phyloP scores from a whole-genome alignment of 2,113 vertebrate species.

The Takifugu flavidus region DNA sequence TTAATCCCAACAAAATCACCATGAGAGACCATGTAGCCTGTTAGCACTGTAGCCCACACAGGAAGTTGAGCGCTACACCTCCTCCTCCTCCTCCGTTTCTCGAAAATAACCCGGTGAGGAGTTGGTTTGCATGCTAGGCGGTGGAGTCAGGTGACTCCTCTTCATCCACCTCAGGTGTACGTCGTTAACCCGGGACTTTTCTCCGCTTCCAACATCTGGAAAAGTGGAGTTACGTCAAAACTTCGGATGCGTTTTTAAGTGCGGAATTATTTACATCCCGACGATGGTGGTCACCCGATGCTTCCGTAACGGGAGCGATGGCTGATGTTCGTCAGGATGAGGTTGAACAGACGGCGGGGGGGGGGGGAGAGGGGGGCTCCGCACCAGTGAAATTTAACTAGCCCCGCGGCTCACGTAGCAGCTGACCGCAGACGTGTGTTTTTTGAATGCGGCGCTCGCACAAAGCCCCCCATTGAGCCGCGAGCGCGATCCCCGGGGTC shows the following conservation, averaged over 20 bases:
- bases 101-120: slow-evolving; percentile 59
- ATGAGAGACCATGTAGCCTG: no score
- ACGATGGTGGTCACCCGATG: no score
- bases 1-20: no score
- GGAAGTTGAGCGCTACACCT: neutral
- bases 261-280: no score
- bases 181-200: slow-evolving; percentile 24
- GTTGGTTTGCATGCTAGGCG: slow-evolving; percentile 52
- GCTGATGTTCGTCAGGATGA: no score
- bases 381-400: slow-evolving; percentile 21
- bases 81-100: slow-evolving; percentile 23
- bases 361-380: slow-evolving; percentile 13
- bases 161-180: slow-evolving; percentile 48
- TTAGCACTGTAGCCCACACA: no score
- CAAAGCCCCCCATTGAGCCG: slow-evolving; percentile 23
- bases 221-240: slow-evolving; percentile 7
- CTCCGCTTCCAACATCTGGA: slow-evolving; percentile 9
- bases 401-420: slow-evolving; percentile 24
- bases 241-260: no score
- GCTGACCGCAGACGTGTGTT: slow-evolving; percentile 63
- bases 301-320: no score
- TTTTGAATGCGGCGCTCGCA: slow-evolving; percentile 45
- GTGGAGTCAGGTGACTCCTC: slow-evolving; percentile 34
- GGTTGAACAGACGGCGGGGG: no score
- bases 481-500: slow-evolving; percentile 20